Conservation (phyloP, 2,797 vertebrate species). For the Cossypha polioptera region DNA sequence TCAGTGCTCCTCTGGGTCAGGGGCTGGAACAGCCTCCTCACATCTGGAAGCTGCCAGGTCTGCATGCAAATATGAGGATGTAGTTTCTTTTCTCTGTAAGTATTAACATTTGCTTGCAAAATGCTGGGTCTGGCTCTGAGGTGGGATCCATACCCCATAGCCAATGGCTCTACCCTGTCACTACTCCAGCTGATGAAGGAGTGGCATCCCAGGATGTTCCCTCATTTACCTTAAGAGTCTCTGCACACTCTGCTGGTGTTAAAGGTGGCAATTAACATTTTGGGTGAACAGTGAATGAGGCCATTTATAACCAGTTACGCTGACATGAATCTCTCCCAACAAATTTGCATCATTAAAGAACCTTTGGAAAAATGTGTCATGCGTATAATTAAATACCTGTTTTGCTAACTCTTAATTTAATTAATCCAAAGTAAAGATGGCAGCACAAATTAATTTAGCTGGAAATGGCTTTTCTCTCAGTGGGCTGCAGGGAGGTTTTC, state of each 20-base stretch:
- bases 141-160: rapidly evolving
- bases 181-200: background rate
- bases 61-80: background rate
- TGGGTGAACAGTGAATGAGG: background rate
- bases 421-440: conserved; percentile 44
- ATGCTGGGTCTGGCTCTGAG: background rate
- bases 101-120: background rate
- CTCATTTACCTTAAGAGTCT: background rate
- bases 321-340: conserved; percentile 24
- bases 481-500: background rate
- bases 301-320: conserved; percentile 18
- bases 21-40: background rate
- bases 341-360: conserved; percentile 54
- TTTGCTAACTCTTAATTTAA: conserved; percentile 60
- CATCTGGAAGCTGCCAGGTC: background rate
- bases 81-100: background rate
- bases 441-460: conserved; percentile 48
- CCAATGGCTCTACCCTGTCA: background rate
- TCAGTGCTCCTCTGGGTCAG: background rate
- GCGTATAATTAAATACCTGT: conserved; percentile 60
- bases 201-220: background rate
- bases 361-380: conserved; percentile 56
- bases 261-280: background rate
- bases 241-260: background rate
- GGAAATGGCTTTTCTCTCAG: conserved; percentile 44